A percentile compares a stretch with the other conserved stretches of the same genome.
These are phyloP conservation scores for Catostomus latipinnis DNA, from an alignment of 2,797 vertebrate genomes.

Conservation along the genomic window DNA sequence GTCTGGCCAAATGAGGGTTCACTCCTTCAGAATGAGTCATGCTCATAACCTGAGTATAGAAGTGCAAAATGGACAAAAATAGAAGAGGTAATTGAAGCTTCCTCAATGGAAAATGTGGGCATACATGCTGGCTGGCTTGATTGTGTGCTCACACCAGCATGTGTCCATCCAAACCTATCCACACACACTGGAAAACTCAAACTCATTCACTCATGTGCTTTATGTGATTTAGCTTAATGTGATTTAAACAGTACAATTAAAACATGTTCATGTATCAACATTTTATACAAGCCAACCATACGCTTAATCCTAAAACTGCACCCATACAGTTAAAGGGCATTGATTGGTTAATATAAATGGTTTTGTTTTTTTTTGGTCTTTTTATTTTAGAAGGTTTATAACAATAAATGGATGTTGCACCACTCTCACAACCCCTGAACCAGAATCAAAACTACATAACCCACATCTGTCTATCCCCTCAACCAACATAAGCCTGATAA, in stretches of 20 bases:
- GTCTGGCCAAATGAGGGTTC: constrained; percentile 11
- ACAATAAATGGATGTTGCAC: too few relatives aligned
- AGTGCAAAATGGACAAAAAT: constrained; percentile 15
- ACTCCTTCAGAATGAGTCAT: constrained; percentile 31
- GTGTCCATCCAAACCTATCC: neutral
- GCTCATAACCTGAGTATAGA: constrained; percentile 12
- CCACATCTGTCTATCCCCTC: too few relatives aligned
- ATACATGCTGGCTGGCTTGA: constrained; percentile 7
- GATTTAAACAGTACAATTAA: neutral
- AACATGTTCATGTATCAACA: neutral
- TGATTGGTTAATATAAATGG: too few relatives aligned
- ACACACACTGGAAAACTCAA: neutral
- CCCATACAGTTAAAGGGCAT: too few relatives aligned
- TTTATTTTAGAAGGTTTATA: too few relatives aligned
- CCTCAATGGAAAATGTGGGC: neutral
- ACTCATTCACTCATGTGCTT: neutral
- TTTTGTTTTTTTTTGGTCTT: too few relatives aligned
- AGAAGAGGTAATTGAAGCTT: neutral
- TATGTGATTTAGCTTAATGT: neutral
- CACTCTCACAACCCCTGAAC: too few relatives aligned
- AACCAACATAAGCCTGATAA: too few relatives aligned
- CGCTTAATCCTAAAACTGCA: too few relatives aligned
- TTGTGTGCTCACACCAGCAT: neutral
- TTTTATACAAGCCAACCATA: too few relatives aligned
- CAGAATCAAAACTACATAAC: too few relatives aligned